Evolutionary conservation across 2,888 invertebrate genomes (phyloP).

Genomic region (Octonoba sinensis): DNA sequence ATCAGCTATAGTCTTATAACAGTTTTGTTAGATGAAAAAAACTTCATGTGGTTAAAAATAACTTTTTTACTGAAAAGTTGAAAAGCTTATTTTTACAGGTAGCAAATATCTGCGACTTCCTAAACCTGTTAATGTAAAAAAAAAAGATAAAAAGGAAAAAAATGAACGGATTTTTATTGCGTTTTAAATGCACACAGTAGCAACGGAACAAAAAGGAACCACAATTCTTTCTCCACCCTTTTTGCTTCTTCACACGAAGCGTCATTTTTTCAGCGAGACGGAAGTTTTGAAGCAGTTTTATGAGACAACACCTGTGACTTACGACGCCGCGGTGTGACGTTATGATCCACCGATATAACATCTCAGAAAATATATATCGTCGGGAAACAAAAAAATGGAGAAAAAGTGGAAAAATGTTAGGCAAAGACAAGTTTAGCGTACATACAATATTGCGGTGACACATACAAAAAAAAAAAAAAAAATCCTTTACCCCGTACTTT

Average conservation of each 20-base stretch:
- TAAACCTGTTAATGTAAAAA: too few species aligned
- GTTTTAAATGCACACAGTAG: too few species aligned
- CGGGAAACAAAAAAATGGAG: neutral
- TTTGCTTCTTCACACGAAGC: neutral
- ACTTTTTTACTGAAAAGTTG: too few species aligned
- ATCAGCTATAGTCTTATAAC: too few species aligned
- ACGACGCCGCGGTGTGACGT: slow-evolving; percentile 42
- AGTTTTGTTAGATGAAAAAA: too few species aligned
- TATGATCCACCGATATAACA: slow-evolving; percentile 27
- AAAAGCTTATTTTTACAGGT: too few species aligned
- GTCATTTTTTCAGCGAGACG: too few species aligned
- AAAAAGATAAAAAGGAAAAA: too few species aligned
- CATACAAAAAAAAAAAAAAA: slow-evolving; percentile 32
- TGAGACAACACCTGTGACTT: slow-evolving; percentile 39
- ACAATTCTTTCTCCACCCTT: neutral
- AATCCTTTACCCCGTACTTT: slow-evolving; percentile 17
- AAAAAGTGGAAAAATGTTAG: slow-evolving; percentile 14
- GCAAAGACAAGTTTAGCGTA: neutral
- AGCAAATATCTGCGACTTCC: too few species aligned
- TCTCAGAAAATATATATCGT: slow-evolving; percentile 6
- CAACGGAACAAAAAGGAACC: too few species aligned
- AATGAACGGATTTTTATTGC: too few species aligned
- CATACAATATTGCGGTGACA: slow-evolving; percentile 34
- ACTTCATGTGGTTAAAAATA: too few species aligned
- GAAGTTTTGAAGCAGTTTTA: slow-evolving; percentile 34